Conservation (phyloP, 92 coral and sea anemone species). For the Actinostola sp. region DNA sequence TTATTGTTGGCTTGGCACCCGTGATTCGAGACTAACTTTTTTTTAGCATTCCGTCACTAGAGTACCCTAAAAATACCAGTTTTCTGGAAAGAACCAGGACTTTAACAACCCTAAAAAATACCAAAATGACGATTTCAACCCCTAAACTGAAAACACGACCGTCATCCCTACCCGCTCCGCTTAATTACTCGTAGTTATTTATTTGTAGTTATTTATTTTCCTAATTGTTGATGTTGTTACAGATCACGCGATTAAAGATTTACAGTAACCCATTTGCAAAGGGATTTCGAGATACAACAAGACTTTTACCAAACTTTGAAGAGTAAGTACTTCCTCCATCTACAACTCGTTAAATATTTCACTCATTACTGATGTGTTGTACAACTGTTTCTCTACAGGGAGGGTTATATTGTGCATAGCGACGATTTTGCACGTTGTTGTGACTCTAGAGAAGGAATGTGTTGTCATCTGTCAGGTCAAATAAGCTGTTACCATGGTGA, state of each 20-base stretch:
- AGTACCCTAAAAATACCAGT: too few relatives aligned
- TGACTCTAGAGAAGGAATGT: conserved; percentile 34
- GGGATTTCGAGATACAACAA: conserved; percentile 87
- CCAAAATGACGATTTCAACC: too few relatives aligned
- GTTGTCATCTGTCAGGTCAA: conserved; percentile 40
- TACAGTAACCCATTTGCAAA: conserved; percentile 94
- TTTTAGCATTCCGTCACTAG: too few relatives aligned
- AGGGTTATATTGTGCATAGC: conserved; percentile 32
- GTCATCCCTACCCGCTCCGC: background rate
- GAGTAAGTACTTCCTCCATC: conserved; percentile 26
- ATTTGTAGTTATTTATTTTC: background rate
- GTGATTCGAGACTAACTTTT: too few relatives aligned
- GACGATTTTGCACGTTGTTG: conserved; percentile 38
- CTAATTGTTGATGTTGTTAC: background rate
- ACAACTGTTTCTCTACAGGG: conserved; percentile 8
- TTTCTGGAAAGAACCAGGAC: too few relatives aligned
- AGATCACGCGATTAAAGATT: conserved; percentile 91
- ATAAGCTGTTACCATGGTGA: conserved; percentile 24
- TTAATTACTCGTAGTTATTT: too few relatives aligned
- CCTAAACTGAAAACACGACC: background rate
- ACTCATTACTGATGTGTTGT: background rate
- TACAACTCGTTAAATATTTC: background rate
- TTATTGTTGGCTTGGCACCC: too few relatives aligned
- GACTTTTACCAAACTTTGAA: conserved; percentile 71
- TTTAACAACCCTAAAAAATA: too few relatives aligned